phyloP scores from a whole-genome alignment of 2,888 invertebrate species.

The Copidosoma aretas region DNA sequence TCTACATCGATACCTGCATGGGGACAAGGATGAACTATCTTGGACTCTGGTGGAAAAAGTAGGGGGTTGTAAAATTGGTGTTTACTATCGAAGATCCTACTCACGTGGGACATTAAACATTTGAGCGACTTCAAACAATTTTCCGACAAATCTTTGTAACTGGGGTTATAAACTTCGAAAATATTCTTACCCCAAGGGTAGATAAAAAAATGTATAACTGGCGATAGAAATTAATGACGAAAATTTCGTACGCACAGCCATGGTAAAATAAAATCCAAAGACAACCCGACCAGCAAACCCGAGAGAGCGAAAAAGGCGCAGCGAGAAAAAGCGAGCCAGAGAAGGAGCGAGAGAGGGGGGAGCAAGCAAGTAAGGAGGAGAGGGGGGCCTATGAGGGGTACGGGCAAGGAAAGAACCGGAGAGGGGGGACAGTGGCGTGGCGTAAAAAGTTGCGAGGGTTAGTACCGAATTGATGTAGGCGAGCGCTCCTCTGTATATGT shows the following conservation, averaged over 20 bases:
- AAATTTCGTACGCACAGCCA: neutral
- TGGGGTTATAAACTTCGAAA: no score
- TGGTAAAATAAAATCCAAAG: neutral
- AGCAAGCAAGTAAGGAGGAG: neutral
- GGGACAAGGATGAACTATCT: no score
- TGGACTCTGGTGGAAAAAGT: no score
- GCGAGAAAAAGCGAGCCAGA: slow-evolving; percentile 1
- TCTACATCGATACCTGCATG: no score
- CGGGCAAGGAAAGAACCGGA: neutral
- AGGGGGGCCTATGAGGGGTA: neutral
- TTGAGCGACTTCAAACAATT: no score
- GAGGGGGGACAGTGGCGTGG: neutral
- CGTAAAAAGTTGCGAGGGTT: slow-evolving; percentile 23
- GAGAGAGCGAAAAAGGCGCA: neutral
- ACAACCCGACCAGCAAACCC: neutral
- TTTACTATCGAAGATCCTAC: no score
- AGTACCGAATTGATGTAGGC: neutral
- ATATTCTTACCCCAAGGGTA: slow-evolving; percentile 5
- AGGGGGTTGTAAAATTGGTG: no score
- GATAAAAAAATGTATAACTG: slow-evolving; percentile 7
- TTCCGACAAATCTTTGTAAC: no score
- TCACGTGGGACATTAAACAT: no score
- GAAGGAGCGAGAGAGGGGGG: neutral
- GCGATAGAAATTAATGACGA: neutral
- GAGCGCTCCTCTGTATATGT: no score